Evolutionary conservation across 2,797 vertebrate species (phyloP), one percentile per base, ranked within the genome.

Genomic region (Neopelma chrysocephalum): DNA sequence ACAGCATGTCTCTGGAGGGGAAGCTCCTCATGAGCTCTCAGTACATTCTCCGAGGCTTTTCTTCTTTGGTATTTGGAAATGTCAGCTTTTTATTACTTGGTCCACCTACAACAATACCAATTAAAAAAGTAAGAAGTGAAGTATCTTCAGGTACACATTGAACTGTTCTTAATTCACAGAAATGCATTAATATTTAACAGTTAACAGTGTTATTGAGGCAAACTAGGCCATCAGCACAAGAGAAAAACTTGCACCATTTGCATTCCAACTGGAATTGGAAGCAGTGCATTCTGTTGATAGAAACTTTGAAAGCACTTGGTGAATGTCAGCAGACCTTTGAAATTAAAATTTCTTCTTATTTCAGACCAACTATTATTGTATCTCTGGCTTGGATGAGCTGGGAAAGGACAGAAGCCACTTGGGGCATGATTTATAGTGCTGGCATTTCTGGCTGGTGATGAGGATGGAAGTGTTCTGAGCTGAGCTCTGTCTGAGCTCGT

Each of bases 291-390:
- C 96, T 94, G 96, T 97, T 94, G 94, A 73, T 95, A 71, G 21
- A 93, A 97, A 97, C 95, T 95, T 93, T 72, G 91, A 94, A 97
- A 96, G 96, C 82, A 38, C 87, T 93, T 36, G 34, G 93, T 95
- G 97, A 96, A 96, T 96, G 97, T 96, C 96, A 96, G 88, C 31
- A 3, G 88, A 95, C 93, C 97, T 98, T 97, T 96, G 97, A 97
- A 97, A 97, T 98, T 70, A 95, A 97, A 97, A 97, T 97, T 15
- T 58, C 89, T 72, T 96, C 81, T 78, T 87, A 82, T 65, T 93
- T 85, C 89, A 76, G 76, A 70, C 51, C 45, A 89, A 94, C 96
- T 92, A 71, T 91, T 96, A 80, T 90, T 75, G 85, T 82, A 47
- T 93, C 69, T 77, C 80, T 80, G 89, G 86, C 93, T 96, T 85